Evolutionary conservation across 2,113 vertebrate species (phyloP), one percentile per base, ranked within the genome.

Genomic region (Mus spicilegus): DNA sequence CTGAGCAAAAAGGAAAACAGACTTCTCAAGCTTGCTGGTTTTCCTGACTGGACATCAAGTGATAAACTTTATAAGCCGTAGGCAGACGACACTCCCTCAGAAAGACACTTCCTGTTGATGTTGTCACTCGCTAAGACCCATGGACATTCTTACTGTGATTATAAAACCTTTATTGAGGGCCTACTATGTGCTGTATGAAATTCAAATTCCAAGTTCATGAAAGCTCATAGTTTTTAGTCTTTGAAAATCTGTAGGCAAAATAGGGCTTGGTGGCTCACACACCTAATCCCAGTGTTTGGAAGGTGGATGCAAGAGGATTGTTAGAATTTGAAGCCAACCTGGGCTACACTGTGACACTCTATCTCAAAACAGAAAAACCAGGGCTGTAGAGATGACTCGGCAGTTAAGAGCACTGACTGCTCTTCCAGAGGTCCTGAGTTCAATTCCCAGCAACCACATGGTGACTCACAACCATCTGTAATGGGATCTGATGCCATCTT

Each of bases 181-280:
- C 82, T 73, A 56, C 54, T 93, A 2, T n/a, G 24, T 77, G 36
- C 42, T 92, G 51, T 20, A 36, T 39, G 46, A 58, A 49, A 22
- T 54, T 93, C n/a, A 92, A 90, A 77, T 89, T 72, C 86, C n/a
- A 91, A n/a, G 9, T 93, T 61, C 46, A 24, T n/a, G 33, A 84
- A 96, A 93, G 28, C 19, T 86, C 67, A 78, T 72, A 26, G 28
- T 76, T 54, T 77, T 77, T 86, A 96, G 61, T 75, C n/a, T 85
- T 17, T 85, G 46, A 69, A 78, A 30, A 7, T 82, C 39, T 94
- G 51, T n/a, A 73, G 30, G 14, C 28, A 39, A 88, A 72, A 7
- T 36, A 28, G 46, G 49, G 36, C 49, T 49, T 67, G 30, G 46
- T n/a, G 65, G 12, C 11, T 70, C 16, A 14, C 20, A 54, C 30